Evolutionary conservation across 2,888 invertebrate genomes (phyloP).

Genomic region (Microctonus brassicae): DNA sequence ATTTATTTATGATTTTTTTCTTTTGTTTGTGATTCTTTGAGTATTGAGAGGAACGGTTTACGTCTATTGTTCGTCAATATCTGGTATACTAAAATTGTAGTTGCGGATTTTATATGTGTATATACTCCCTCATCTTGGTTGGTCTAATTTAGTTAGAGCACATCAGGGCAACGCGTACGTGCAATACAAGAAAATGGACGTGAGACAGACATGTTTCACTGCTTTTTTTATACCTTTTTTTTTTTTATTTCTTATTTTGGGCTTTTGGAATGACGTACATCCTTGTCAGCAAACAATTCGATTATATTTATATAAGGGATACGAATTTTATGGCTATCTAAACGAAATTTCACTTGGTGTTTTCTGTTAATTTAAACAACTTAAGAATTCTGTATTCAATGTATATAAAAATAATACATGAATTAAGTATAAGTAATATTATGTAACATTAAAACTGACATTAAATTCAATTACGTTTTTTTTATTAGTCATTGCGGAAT

Average conservation of each 20-base stretch:
- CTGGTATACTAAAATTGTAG: slow-evolving; percentile 21
- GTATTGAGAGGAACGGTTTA: slow-evolving; percentile 22
- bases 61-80: slow-evolving; percentile 38
- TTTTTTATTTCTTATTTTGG: background rate
- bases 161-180: slow-evolving; percentile 39
- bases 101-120: background rate
- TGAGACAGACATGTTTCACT: slow-evolving; percentile 40
- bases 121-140: slow-evolving; percentile 29
- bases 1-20: too few relatives aligned
- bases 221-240: slow-evolving; percentile 10
- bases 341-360: too few relatives aligned
- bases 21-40: too few relatives aligned
- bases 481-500: background rate
- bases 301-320: slow-evolving; percentile 23
- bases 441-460: background rate
- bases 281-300: slow-evolving; percentile 11
- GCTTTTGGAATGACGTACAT: background rate
- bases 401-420: background rate
- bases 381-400: too few relatives aligned
- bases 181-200: slow-evolving; percentile 46
- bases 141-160: slow-evolving; percentile 52
- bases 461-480: background rate
- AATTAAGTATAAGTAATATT: background rate
- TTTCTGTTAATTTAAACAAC: too few relatives aligned
- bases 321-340: too few relatives aligned